These are phyloP conservation scores for Barnardius zonarius DNA, from an alignment of 2,113 vertebrate genomes.

Conservation along the genomic window DNA sequence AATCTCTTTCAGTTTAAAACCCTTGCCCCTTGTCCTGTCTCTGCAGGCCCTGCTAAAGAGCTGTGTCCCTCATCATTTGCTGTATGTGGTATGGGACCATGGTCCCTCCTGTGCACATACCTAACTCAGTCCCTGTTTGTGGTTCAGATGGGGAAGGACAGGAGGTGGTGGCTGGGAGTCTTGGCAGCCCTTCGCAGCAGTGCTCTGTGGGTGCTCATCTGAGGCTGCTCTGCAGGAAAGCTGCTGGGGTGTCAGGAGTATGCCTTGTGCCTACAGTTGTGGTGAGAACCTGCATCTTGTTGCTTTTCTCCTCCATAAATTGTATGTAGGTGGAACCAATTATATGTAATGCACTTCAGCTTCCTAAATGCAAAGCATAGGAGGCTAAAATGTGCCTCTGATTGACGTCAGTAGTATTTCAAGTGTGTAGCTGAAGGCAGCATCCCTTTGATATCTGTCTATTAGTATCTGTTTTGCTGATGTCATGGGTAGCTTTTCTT, in stretches of 20 bases:
- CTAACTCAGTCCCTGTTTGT: not conserved
- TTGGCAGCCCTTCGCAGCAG: not conserved
- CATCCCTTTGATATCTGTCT: constrained; percentile 19
- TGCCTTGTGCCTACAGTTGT: not conserved
- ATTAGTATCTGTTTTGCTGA: constrained; percentile 25
- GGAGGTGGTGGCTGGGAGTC: not conserved
- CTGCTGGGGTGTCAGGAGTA: not conserved
- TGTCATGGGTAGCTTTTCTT: not conserved
- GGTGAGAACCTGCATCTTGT: constrained; percentile 36
- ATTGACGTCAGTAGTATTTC: constrained; percentile 46
- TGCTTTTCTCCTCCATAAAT: constrained; percentile 40
- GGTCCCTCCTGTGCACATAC: not conserved
- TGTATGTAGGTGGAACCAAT: constrained; percentile 60
- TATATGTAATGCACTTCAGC: constrained; percentile 44
- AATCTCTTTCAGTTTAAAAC: not conserved
- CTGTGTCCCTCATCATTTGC: not conserved
- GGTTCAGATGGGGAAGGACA: not conserved
- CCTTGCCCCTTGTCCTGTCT: not conserved
- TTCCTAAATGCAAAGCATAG: constrained; percentile 52
- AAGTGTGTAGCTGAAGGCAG: constrained; percentile 16
- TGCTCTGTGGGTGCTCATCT: rapidly evolving
- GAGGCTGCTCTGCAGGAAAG: not conserved
- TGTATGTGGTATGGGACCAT: rapidly evolving
- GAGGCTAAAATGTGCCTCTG: constrained; percentile 36
- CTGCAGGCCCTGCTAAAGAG: not conserved